Conservation (phyloP, 2,113 vertebrate genomes). For the Deroptyus accipitrinus region DNA sequence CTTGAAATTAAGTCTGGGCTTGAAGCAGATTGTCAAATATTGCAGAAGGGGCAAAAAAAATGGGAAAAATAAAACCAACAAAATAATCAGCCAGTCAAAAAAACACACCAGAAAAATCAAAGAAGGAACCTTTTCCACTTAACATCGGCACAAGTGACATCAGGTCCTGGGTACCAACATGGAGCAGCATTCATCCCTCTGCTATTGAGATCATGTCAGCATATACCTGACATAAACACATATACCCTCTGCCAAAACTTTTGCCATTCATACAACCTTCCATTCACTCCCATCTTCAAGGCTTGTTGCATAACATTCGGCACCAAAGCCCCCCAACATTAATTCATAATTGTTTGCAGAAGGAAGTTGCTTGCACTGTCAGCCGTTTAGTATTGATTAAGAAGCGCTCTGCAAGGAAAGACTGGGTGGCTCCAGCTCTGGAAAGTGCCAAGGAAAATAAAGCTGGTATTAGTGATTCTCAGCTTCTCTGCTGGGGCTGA, state of each 20-base stretch:
- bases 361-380: slow-evolving; percentile 6
- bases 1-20: not conserved
- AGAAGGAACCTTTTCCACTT: not conserved
- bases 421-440: not conserved
- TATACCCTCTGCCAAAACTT: not conserved
- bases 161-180: not conserved
- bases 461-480: slow-evolving; percentile 17
- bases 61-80: not conserved
- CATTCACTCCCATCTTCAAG: not conserved
- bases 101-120: not conserved
- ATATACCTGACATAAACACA: not conserved
- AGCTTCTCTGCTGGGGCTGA: not conserved
- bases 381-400: slow-evolving; percentile 31
- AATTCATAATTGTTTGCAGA: slow-evolving; percentile 11
- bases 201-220: accelerated
- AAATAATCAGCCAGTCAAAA: not conserved
- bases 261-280: not conserved
- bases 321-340: not conserved
- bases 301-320: not conserved
- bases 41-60: too few species aligned
- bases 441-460: slow-evolving; percentile 58
- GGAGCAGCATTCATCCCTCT: not conserved
- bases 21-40: not conserved
- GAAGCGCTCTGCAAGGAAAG: not conserved
- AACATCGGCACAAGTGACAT: not conserved